A percentile compares a stretch with the other conserved stretches of the same genome.
These are phyloP conservation scores for Stegastes partitus DNA, from an alignment of 2,113 vertebrate species.

Conservation along the genomic window DNA sequence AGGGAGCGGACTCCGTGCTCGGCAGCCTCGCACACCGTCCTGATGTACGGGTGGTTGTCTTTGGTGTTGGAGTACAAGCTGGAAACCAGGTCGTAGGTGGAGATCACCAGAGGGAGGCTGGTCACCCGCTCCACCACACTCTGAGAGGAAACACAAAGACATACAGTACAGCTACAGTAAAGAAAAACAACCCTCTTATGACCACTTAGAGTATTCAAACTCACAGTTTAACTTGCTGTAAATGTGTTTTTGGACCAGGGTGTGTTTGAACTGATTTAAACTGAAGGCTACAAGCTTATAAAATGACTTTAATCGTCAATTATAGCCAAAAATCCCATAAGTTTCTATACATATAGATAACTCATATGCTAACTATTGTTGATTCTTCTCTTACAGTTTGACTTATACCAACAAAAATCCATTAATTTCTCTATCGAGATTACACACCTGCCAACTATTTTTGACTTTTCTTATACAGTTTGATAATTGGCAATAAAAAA, in stretches of 20 bases:
- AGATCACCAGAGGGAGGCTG: slow-evolving; percentile 92
- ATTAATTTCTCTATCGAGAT: no score
- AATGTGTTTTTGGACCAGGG: no score
- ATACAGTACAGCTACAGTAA: background rate
- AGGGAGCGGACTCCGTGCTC: slow-evolving; percentile 92
- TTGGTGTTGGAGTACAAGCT: slow-evolving; percentile 90
- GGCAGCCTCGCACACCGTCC: slow-evolving; percentile 85
- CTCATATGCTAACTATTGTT: no score
- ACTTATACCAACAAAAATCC: no score
- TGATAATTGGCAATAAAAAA: no score
- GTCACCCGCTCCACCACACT: slow-evolving; percentile 89
- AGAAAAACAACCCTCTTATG: no score
- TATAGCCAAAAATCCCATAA: no score
- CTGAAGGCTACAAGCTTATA: background rate
- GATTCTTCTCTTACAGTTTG: no score
- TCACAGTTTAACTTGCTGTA: background rate
- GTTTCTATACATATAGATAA: no score
- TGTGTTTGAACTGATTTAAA: background rate
- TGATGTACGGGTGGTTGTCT: slow-evolving; percentile 91
- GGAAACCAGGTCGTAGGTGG: slow-evolving; percentile 90
- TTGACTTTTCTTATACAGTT: no score
- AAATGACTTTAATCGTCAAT: background rate
- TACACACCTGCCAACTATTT: no score
- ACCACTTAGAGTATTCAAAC: background rate
- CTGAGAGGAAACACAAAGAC: slow-evolving; percentile 76